phyloP scores from a whole-genome alignment of 2,888 invertebrate species.

The Agriopis marginaria region DNA sequence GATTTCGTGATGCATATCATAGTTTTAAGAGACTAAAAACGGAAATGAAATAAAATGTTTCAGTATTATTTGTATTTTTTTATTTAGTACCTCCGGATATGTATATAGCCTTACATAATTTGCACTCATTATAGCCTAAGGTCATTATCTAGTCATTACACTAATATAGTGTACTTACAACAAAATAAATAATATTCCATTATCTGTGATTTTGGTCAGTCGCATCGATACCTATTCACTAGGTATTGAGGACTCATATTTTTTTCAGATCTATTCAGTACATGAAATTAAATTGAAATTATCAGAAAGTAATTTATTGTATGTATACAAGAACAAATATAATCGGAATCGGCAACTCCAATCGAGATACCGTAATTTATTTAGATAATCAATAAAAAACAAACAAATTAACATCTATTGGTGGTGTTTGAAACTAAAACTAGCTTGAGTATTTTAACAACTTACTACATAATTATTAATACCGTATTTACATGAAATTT shows the following conservation, averaged over 20 bases:
- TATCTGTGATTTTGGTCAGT: constrained; percentile 36
- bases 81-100: constrained; percentile 70
- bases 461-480: constrained; percentile 63
- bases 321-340: constrained; percentile 20
- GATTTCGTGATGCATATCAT: constrained; percentile 46
- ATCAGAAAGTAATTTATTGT: constrained; percentile 12
- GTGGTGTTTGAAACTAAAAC: constrained; percentile 63
- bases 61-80: constrained; percentile 46
- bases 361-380: constrained; percentile 27
- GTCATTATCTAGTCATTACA: constrained; percentile 73
- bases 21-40: constrained; percentile 16
- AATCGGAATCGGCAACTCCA: constrained; percentile 11
- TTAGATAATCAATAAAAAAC: constrained; percentile 24
- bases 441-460: constrained; percentile 78
- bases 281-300: neutral
- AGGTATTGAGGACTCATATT: constrained; percentile 38
- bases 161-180: constrained; percentile 83
- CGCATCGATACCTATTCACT: constrained; percentile 34
- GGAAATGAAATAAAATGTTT: constrained; percentile 27
- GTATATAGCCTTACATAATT: constrained; percentile 68
- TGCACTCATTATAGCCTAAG: constrained; percentile 61
- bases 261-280: constrained; percentile 13
- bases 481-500: constrained; percentile 75
- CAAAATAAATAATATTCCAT: constrained; percentile 64
- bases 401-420: constrained; percentile 55